phyloP scores from a whole-genome alignment of 2,888 invertebrate species.

The Ormyrus pomaceus region DNA sequence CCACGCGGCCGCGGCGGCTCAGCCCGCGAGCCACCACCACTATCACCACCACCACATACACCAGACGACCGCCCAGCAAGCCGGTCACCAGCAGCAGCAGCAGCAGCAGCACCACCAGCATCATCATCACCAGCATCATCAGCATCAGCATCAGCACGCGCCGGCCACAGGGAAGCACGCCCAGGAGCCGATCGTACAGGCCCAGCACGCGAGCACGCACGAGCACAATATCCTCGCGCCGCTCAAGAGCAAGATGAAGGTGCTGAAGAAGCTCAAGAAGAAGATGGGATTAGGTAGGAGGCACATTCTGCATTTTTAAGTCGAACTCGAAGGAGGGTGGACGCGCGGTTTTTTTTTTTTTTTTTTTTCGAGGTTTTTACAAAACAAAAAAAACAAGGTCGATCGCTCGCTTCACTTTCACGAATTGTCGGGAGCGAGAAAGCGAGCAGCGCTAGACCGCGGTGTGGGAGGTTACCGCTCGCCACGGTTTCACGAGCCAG shows the following conservation, averaged over 20 bases:
- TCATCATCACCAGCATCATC: slow-evolving; percentile 58
- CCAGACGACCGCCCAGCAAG: slow-evolving; percentile 58
- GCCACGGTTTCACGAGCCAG: no score
- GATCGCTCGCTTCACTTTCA: no score
- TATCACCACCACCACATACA: slow-evolving; percentile 50
- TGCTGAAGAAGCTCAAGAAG: slow-evolving; percentile 91
- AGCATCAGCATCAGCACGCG: slow-evolving; percentile 56
- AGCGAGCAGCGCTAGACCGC: no score
- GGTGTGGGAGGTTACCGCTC: no score
- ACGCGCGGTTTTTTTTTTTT: background rate
- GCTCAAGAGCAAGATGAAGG: slow-evolving; percentile 87
- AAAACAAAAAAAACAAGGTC: no score
- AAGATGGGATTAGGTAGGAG: slow-evolving; percentile 91
- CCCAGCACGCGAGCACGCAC: slow-evolving; percentile 55
- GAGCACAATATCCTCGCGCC: slow-evolving; percentile 76
- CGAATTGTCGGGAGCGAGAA: no score
- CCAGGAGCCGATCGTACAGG: slow-evolving; percentile 49
- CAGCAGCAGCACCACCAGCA: slow-evolving; percentile 60
- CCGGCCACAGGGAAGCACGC: slow-evolving; percentile 31
- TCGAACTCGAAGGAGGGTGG: no score
- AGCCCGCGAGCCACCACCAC: slow-evolving; percentile 46
- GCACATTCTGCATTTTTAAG: background rate
- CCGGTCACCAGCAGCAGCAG: slow-evolving; percentile 62
- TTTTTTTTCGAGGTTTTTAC: background rate
- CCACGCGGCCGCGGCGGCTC: background rate